Evolutionary conservation across 1,140 invertebrate species (phyloP).

Genomic region (Atta cephalotes): DNA sequence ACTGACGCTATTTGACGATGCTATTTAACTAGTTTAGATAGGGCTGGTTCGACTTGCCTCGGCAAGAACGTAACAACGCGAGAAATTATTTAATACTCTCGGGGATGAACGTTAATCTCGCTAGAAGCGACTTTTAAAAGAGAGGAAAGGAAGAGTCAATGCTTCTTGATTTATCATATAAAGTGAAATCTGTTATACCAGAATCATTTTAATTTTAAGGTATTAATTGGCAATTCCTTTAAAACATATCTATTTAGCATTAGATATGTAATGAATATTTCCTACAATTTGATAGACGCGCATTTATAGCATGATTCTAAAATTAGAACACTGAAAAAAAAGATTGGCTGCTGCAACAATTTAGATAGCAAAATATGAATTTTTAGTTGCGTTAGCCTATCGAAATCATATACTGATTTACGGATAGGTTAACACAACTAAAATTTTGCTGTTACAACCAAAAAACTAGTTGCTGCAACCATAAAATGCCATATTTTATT

Average conservation of each 20-base stretch:
- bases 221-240: neutral
- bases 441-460: too few species aligned
- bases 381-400: too few species aligned
- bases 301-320: neutral
- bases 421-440: too few species aligned
- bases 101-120: conserved; percentile 15
- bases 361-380: too few species aligned
- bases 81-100: conserved; percentile 45
- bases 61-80: conserved; percentile 38
- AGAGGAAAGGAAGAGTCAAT: neutral
- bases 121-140: conserved; percentile 22
- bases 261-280: neutral
- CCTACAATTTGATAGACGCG: neutral
- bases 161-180: conserved; percentile 16
- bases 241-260: neutral
- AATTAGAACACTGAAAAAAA: neutral
- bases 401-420: too few species aligned
- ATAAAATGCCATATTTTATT: too few species aligned
- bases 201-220: neutral
- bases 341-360: too few species aligned
- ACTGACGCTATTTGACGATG: conserved; percentile 20
- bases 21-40: conserved; percentile 35
- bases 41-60: conserved; percentile 38
- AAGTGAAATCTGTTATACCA: neutral
- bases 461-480: too few species aligned